Base-by-base conservation (phyloP, 2,113 vertebrate species). In the Archilochus colubris region DNA sequence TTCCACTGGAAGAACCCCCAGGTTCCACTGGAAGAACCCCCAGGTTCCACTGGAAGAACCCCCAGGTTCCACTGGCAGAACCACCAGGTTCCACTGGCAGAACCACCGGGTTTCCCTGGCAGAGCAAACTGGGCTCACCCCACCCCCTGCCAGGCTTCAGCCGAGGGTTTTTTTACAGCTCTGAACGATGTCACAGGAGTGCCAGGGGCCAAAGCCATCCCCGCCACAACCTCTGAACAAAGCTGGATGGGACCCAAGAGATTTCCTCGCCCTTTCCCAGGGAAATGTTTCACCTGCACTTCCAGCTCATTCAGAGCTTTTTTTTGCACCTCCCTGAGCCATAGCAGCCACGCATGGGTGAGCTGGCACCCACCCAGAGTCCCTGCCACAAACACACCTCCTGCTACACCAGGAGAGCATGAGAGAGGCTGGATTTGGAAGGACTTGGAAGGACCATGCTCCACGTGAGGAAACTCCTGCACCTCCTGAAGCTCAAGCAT, bases 191-290 rank as follows among this genome's bases (percentile, higher is more conserved):
- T 75, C 95, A 90, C 81, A 3, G 4, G 27, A 7, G 79, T 46
- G 59, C 92, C 79, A 82, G 0, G 58, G 91, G 91, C 88, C 93
- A 88, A 91, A 90, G 94, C 62, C 93, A 84, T 51, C 88, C 76
- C 82, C 54, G 73, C 85, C 46, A 53, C 88, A 76, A 57, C 57
- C 96, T 72, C 73, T 24, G 9, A 64, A 81, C 82, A 93, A 72
- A 95, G 88, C 94, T 95, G 92, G 93, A 25, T 1, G 0, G 30
- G 31, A 61, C 44, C 91, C 90, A 95, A 44, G 76, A 74, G 83
- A 38, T 50, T 82, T 84, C 76, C 86, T 61, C 1, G 1, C 73
- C 83, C 95, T 21, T 93, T 79, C 83, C 27, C 86, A 78, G 69
- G 2, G 16, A 74, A 78, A 79, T 51, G 2, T 46, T 48, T 53